Base-by-base conservation (phyloP, 2,113 vertebrate species). In the Brachionichthys hirsutus region DNA sequence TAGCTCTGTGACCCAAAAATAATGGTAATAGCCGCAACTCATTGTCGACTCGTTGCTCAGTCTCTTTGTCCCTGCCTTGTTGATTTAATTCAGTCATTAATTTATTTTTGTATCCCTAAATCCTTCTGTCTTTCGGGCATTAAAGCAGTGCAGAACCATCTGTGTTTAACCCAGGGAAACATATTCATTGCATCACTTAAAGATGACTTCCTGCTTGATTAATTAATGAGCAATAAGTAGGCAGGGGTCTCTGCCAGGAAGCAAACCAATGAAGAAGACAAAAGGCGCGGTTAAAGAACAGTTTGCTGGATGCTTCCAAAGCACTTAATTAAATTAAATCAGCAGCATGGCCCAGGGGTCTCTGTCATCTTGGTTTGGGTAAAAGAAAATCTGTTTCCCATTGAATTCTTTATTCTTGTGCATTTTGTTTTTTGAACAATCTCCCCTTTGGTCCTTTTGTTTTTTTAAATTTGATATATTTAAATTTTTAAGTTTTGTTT, bases 181-280 rank as follows among this genome's bases (percentile, higher is more conserved):
- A 68, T 78, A 76, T 84, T 85, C 78, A 83, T 85, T 78, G 57
- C 20, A 6, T 56, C 2, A 12, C 14, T 43, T 67, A 45, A 54
- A 78, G 78, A 82, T 80, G 68, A 80, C 83, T 84, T 80, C 78
- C 59, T 77, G 73, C 68, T 47, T 18, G 36, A 80, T 83, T 80
- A 79, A 73, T 76, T 78, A 85, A 85, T 72, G 17, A 56, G 74
- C 83, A 85, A 90, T 90, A 85, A 87, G 78, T 54, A 69, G 68
- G 38, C n/a, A 48, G 34, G 70, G 83, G 84, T 72, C 34, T 16
- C 4, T 17, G 71, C 78, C 74, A 84, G 78, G 42, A 69, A 53
- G 43, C 54, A 55, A 70, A 73, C 38, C 44, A 61, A 64, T 46
- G 46, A 62, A 49, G 44, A 62, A 52, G 58, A 65, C 72, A 59